Evolutionary conservation across 2,888 invertebrate species (phyloP), one percentile per base, ranked within the genome.

Genomic region (Phyllotreta striolata): DNA sequence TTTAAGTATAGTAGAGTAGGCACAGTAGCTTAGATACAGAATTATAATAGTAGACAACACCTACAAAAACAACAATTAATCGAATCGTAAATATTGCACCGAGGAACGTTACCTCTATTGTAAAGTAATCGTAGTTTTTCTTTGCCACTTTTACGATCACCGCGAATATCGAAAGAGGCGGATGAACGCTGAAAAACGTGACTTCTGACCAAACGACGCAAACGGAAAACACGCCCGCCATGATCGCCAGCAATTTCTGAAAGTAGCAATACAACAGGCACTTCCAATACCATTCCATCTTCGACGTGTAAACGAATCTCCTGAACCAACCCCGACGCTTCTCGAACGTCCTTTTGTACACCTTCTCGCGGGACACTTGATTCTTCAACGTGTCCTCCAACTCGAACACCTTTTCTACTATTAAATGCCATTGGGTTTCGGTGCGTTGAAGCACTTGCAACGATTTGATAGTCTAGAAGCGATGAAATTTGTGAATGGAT

Each of bases 161-260:
- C n/a, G 99, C 99, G 82, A 99, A 98, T 70, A 99, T 87, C 0
- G 98, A 98, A 2, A 99, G 85, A 14, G 96, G 95, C 0, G 98
- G 98, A 24, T 86, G 83, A 75, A 92, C 90, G 77, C 92, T 92
- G 84, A 99, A 99, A 84, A 99, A 99, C 0, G 98, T 96, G 75
- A 98, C 89, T 84, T 99, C 99, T 0, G 98, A 98, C 98, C 98
- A 98, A n/a, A 99, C 95, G 38, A 99, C 96, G 77, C 92, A 89
- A 24, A 92, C 83, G 0, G 98, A 97, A 81, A 98, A 86, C 43
- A 90, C 81, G 1, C 89, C 90, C 0, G 93, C 88, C 8, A 89
- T 73, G 34, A 93, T 83, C 1, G 95, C 90, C 70, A 92, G 81
- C 0, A 86, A 78, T 79, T 91, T 92, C 72, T 93, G 85, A 65